Percentiles rank a stretch among this genome's conserved stretches.
Conservation (phyloP, 2,888 invertebrate genomes). For the Erebia ligea region DNA sequence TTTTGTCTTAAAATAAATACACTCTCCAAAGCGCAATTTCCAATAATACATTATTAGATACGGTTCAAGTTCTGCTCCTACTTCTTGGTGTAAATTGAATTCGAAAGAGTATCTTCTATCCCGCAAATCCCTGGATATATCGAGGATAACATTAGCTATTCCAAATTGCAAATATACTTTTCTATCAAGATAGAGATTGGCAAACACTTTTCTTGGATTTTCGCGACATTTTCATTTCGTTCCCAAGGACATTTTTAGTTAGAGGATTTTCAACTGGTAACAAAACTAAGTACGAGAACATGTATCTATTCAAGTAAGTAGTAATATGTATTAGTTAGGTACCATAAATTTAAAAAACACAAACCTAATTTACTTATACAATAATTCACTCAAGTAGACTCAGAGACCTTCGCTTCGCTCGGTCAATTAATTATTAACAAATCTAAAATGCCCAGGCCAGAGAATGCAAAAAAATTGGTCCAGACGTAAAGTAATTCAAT, state of each 20-base stretch:
- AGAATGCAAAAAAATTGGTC: neutral
- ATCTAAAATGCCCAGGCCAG: neutral
- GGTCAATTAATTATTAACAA: too few relatives aligned
- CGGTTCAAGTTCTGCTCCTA: constrained; percentile 10
- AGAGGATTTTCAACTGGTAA: neutral
- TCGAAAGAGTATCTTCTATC: constrained; percentile 18
- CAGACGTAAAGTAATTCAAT: neutral
- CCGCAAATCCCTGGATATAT: constrained; percentile 23
- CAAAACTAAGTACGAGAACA: neutral
- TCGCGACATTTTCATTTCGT: neutral
- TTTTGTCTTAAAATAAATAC: constrained; percentile 2
- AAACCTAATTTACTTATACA: too few relatives aligned
- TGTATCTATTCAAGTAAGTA: too few relatives aligned
- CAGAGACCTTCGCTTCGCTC: too few relatives aligned
- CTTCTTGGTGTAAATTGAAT: constrained; percentile 21
- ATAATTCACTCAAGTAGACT: too few relatives aligned
- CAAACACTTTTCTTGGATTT: constrained; percentile 5
- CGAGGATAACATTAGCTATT: constrained; percentile 19
- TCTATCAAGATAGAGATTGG: constrained; percentile 17
- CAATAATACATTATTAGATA: constrained; percentile 17
- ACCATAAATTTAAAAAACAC: too few relatives aligned
- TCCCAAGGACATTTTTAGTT: neutral
- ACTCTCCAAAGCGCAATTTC: constrained; percentile 1
- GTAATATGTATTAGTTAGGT: too few relatives aligned
- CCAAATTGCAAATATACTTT: constrained; percentile 25